These are phyloP conservation scores for Oligia fasciuncula DNA, from an alignment of 2,888 invertebrate genomes.

Conservation along the genomic window DNA sequence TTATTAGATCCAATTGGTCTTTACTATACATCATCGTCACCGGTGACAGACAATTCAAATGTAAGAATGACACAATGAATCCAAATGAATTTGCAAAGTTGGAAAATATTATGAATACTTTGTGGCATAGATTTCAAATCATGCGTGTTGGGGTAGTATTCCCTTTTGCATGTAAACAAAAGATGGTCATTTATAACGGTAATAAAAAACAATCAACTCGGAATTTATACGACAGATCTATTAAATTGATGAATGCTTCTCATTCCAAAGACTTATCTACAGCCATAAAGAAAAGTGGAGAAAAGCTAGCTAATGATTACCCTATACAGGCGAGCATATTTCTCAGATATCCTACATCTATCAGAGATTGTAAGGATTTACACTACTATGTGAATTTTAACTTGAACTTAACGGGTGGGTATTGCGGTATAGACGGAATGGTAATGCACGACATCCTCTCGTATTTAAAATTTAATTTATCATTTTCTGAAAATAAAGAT, in stretches of 20 bases:
- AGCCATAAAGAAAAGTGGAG: conserved; percentile 48
- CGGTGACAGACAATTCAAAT: conserved; percentile 61
- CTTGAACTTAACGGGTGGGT: conserved; percentile 62
- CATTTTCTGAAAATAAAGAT: conserved; percentile 50
- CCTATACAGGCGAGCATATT: conserved; percentile 75
- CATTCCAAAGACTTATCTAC: conserved; percentile 41
- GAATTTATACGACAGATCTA: conserved; percentile 72
- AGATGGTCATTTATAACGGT: conserved; percentile 67
- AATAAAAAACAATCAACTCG: conserved; percentile 64
- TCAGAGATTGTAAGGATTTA: conserved; percentile 69
- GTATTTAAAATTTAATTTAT: conserved; percentile 71
- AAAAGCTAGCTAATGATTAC: conserved; percentile 68
- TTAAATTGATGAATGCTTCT: conserved; percentile 63
- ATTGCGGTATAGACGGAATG: conserved; percentile 77
- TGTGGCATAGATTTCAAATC: conserved; percentile 73
- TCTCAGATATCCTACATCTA: conserved; percentile 75
- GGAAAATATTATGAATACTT: conserved; percentile 69
- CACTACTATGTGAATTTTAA: conserved; percentile 66
- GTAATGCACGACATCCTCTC: conserved; percentile 73
- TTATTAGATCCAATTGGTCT: conserved; percentile 66
- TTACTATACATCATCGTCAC: conserved; percentile 69
- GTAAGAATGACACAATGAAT: conserved; percentile 67
- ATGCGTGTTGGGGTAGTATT: conserved; percentile 67
- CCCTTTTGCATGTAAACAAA: conserved; percentile 71
- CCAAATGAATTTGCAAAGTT: conserved; percentile 52